Base-by-base conservation (phyloP, 2,113 vertebrate species). In the Tyto alba region DNA sequence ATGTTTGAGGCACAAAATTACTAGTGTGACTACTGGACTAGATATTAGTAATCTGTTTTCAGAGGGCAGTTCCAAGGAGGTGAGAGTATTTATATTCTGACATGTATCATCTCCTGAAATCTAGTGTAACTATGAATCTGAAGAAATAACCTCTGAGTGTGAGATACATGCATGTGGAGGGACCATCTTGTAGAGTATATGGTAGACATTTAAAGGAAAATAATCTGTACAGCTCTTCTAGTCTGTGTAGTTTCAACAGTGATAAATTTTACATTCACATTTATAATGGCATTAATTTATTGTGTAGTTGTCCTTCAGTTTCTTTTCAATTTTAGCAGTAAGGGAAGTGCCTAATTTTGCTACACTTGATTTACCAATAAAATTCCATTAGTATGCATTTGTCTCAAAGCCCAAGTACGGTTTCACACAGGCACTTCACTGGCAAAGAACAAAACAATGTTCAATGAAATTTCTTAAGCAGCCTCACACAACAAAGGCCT, bases 291-390 rank as follows among this genome's bases (percentile, higher is more conserved):
- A 77, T 83, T 91, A 18, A 89, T 76, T 85, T 64, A 68, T 79
- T 91, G 62, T 89, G 64, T 26, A 75, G 52, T 64, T 80, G 79
- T 81, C 84, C 68, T 95, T 89, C 89, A 89, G 52, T 75, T 78
- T 78, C 36, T 50, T 93, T 92, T 85, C 79, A 75, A 74, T 95
- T 88, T 77, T 60, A 86, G 45, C 63, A 92, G 72, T 57, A 81
- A 90, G 45, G 88, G 55, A 93, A 64, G 60, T 83, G 63, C 84
- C 73, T 93, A 67, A 86, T 92, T 95, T 87, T 89, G 76, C 76
- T 52, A 63, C 84, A 74, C 73, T 84, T 92, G 89, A 90, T 95
- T 92, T 92, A 95, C 89, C 89, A 81, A 84, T 73, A 93, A 84
- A 95, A 96, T 89, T 69, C 83, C 86, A 86, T 86, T 86, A 86